These are phyloP conservation scores for Drosophila percnosoma DNA, from an alignment of 2,888 invertebrate species.

Conservation along the genomic window DNA sequence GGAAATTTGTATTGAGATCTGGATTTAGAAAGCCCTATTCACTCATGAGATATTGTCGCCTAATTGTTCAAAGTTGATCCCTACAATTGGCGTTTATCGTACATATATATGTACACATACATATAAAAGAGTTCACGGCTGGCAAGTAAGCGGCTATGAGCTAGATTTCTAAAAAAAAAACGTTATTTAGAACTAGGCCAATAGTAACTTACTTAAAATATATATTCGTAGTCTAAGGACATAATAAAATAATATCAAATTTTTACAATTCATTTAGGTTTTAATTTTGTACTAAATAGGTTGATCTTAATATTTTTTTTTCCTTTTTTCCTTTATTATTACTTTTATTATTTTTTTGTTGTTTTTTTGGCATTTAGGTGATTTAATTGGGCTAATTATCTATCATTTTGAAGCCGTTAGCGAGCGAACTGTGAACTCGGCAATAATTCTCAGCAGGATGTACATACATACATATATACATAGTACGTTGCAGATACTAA, in stretches of 20 bases:
- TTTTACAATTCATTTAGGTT: slow-evolving; percentile 33
- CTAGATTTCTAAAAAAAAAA: slow-evolving; percentile 11
- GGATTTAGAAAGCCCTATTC: slow-evolving; percentile 11
- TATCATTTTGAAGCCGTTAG: slow-evolving; percentile 36
- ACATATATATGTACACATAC: slow-evolving; percentile 14
- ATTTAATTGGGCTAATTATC: slow-evolving; percentile 29
- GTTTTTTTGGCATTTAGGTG: slow-evolving; percentile 29
- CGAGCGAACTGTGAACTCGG: slow-evolving; percentile 42
- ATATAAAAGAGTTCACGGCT: slow-evolving; percentile 33
- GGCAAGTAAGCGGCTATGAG: slow-evolving; percentile 27
- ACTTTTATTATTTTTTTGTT: not conserved
- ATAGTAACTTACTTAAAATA: slow-evolving; percentile 28
- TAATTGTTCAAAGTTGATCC: slow-evolving; percentile 28
- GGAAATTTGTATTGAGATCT: slow-evolving; percentile 9
- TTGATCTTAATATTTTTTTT: slow-evolving; percentile 18
- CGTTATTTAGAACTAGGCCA: slow-evolving; percentile 17
- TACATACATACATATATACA: slow-evolving; percentile 22
- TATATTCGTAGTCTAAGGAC: slow-evolving; percentile 18
- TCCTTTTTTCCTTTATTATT: not conserved
- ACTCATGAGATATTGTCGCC: slow-evolving; percentile 28
- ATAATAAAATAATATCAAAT: slow-evolving; percentile 28
- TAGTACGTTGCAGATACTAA: slow-evolving; percentile 10
- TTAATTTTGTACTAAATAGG: slow-evolving; percentile 52
- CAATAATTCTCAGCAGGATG: slow-evolving; percentile 17
- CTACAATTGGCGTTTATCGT: slow-evolving; percentile 27